phyloP scores from a whole-genome alignment of 2,797 vertebrate genomes.

The Tinamus major region DNA sequence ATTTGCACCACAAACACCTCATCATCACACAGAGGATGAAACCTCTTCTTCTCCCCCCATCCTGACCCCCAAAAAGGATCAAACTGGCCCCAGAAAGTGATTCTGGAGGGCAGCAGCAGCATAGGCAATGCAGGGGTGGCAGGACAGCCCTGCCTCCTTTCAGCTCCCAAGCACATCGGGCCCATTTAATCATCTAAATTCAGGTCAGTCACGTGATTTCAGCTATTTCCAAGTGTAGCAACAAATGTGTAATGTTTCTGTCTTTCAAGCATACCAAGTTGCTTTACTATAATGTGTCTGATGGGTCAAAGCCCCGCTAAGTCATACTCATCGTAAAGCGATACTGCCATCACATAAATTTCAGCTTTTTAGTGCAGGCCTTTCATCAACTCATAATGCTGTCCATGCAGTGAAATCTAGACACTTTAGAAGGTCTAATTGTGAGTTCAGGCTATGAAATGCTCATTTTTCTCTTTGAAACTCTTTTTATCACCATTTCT shows the following conservation, averaged over 20 bases:
- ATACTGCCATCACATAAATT: slow-evolving; percentile 43
- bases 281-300: not conserved
- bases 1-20: not conserved
- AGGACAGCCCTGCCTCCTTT: not conserved
- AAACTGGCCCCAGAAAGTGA: not conserved
- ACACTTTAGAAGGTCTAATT: slow-evolving; percentile 15
- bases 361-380: slow-evolving; percentile 42
- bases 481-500: slow-evolving; percentile 51
- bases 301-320: slow-evolving; percentile 47
- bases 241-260: not conserved
- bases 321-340: slow-evolving; percentile 43
- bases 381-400: slow-evolving; percentile 60
- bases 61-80: not conserved
- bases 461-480: slow-evolving; percentile 37
- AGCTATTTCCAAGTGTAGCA: not conserved
- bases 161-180: not conserved
- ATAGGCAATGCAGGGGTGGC: accelerated
- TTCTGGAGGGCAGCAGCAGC: not conserved
- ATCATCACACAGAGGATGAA: accelerated
- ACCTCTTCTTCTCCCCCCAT: not conserved
- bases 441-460: slow-evolving; percentile 48
- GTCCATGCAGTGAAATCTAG: not conserved
- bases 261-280: not conserved
- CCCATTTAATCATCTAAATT: not conserved
- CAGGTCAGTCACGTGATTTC: not conserved